These are phyloP conservation scores for Dinocampus coccinellae DNA, from an alignment of 2,888 invertebrate species.

Conservation along the genomic window DNA sequence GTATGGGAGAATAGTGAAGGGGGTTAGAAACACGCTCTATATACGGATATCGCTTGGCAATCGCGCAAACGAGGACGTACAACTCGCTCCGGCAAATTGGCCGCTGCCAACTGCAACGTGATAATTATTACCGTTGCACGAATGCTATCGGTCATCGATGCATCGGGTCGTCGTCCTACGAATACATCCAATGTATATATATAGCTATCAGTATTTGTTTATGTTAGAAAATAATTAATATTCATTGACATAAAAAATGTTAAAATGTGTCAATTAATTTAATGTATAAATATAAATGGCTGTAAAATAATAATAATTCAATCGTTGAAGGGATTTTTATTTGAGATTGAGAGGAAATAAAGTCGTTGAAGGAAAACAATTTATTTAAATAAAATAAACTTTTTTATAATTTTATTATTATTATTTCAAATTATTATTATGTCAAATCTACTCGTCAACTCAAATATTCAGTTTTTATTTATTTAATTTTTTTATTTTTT, in stretches of 20 bases:
- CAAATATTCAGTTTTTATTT: not conserved
- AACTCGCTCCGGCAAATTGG: constrained; percentile 35
- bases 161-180: constrained; percentile 25
- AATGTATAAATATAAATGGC: too few relatives aligned
- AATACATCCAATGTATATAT: not conserved
- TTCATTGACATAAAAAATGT: too few relatives aligned
- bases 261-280: too few relatives aligned
- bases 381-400: too few relatives aligned
- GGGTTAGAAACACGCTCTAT: constrained; percentile 29
- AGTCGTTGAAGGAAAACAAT: too few relatives aligned
- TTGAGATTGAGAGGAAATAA: too few relatives aligned
- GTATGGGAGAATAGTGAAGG: not conserved
- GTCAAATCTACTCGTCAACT: constrained; percentile 2
- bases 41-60: constrained; percentile 33
- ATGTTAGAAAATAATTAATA: not conserved
- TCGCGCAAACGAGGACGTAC: constrained; percentile 36
- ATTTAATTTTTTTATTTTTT: too few relatives aligned
- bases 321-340: too few relatives aligned
- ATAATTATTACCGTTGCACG: constrained; percentile 35
- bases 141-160: constrained; percentile 33
- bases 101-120: constrained; percentile 27
- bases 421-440: not conserved
- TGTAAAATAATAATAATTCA: too few relatives aligned
- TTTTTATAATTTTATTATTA: not conserved
- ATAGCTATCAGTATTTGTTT: not conserved